Conservation (phyloP, 2,888 invertebrate species). For the Monochamus alternatus region DNA sequence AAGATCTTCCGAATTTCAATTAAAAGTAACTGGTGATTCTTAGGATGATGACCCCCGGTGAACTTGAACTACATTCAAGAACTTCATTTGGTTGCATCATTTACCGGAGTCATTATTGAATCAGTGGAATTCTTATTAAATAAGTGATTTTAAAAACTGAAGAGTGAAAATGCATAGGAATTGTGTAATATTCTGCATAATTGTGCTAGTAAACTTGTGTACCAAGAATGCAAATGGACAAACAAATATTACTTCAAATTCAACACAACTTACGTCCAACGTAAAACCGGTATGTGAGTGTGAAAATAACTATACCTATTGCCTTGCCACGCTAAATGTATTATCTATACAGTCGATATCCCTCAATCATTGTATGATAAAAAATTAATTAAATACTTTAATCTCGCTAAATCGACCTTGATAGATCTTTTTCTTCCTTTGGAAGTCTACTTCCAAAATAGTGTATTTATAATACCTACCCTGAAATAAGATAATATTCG, state of each 20-base stretch:
- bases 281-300: slow-evolving; percentile 23
- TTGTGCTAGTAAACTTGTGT: neutral
- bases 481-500: too few species aligned
- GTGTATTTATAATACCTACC: too few species aligned
- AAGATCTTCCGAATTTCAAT: neutral
- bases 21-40: neutral
- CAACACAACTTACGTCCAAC: neutral
- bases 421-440: neutral
- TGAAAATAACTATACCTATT: too few species aligned
- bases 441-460: neutral
- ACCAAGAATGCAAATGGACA: slow-evolving; percentile 11
- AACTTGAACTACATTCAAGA: neutral
- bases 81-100: neutral
- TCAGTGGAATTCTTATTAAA: neutral
- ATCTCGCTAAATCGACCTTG: slow-evolving; percentile 5
- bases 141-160: neutral
- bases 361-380: slow-evolving; percentile 6
- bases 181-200: slow-evolving; percentile 2
- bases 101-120: neutral
- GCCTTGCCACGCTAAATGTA: too few species aligned
- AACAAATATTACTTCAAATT: slow-evolving; percentile 6
- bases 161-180: neutral
- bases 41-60: neutral
- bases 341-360: neutral
- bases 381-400: slow-evolving; percentile 13